Percentiles rank a stretch among this genome's conserved stretches.
Evolutionary conservation across 1,140 invertebrate genomes (phyloP).

Genomic region (Aporrectodea caliginosa): DNA sequence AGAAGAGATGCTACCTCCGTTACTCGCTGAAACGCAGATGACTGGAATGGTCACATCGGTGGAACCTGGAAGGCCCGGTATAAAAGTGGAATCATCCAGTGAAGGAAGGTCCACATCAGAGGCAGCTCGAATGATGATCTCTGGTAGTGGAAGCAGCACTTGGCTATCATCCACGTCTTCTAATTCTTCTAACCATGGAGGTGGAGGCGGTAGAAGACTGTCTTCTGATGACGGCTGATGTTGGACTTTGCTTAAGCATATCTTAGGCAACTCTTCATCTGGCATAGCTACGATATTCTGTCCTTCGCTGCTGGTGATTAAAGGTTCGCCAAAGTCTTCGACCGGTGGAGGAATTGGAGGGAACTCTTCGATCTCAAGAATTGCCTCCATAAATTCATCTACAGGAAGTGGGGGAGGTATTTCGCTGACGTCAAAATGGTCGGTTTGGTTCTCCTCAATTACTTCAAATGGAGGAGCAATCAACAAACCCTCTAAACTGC

Average conservation of each 20-base stretch:
- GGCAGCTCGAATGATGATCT: background rate
- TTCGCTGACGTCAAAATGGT: background rate
- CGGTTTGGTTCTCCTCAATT: background rate
- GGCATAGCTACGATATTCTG: too few species aligned
- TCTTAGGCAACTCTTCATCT: background rate
- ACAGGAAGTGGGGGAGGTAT: background rate
- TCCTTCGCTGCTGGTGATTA: too few species aligned
- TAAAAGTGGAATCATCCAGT: background rate
- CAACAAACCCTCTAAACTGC: background rate
- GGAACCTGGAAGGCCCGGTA: too few species aligned
- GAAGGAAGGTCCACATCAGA: background rate
- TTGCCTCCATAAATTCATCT: too few species aligned
- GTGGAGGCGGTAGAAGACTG: background rate
- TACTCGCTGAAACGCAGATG: too few species aligned
- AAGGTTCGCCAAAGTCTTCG: constrained; percentile 95
- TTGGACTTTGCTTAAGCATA: background rate
- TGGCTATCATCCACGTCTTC: background rate
- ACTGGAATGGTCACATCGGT: too few species aligned
- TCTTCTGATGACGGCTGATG: background rate
- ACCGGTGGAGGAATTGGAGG: constrained; percentile 93
- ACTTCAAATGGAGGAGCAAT: background rate
- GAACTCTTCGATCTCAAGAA: too few species aligned
- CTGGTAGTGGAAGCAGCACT: background rate
- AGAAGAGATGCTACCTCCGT: too few species aligned
- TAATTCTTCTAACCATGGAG: background rate